Base-by-base conservation (phyloP, 2,888 invertebrate genomes). In the Saturnia pavonia region DNA sequence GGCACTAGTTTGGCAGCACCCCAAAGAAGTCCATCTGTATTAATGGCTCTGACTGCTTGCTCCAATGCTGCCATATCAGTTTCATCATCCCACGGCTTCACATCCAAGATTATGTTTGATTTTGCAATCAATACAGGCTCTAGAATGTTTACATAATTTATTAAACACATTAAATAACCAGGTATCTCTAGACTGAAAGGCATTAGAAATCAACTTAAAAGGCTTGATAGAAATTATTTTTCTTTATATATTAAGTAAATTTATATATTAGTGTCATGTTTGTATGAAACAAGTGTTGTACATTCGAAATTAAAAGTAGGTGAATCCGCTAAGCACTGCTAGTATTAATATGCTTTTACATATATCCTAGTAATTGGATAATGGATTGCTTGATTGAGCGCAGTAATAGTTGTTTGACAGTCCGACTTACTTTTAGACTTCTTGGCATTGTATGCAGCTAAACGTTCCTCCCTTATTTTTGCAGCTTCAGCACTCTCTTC, bases 81-180 rank as follows among this genome's bases (percentile, higher is more conserved):
- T 89, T 98, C 98, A 92, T 98, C 98, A 87, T 97, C 97, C 96
- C 96, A 96, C 25, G 99, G 98, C 87, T 99, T 99, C 0, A 99
- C 96, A 91, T 99, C 99, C 77, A 99, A 94, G 77, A 99, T 96
- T 69, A 99, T 96, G 85, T 96, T 98, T 7, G 99, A 99, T 91
- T 99, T 99, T 71, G 99, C 99, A 88, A 99, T 97, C 60, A 98
- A 90, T 8, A 91, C 96, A 42, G 98, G 97, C 91, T 99, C 96
- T 97, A 85, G 72, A 85, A 86, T 71, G 71, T 71, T 69, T 68
- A 74, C 40, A 3, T 40, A n/a, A 65, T 1, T 65, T 65, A 40
- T 40, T 40, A 40, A 40, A 19, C 19, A 19, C 14, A 48, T 16
- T 16, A 48, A 48, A 16, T 48, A 48, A 48, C 48, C 48, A 48